Percentiles rank a stretch among this genome's conserved stretches.
Conservation (phyloP, 2,797 vertebrate genomes). For the Aselliscus stoliczkanus region DNA sequence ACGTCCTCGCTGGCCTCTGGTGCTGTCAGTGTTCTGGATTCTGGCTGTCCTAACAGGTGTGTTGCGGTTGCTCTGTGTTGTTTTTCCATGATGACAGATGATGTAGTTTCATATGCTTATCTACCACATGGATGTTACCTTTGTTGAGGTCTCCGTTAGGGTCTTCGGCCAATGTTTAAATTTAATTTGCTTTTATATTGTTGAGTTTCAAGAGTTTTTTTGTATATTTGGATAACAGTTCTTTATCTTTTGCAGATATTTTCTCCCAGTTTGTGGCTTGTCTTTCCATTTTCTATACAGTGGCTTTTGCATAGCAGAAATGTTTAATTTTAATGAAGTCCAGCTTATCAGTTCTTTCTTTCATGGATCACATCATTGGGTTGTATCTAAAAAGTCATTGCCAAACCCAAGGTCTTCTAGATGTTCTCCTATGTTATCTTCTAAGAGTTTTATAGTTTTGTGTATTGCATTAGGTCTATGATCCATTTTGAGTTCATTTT, state of each 20-base stretch:
- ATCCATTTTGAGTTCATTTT: background rate
- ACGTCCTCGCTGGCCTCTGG: background rate
- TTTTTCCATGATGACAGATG: background rate
- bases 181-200: background rate
- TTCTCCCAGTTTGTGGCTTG: background rate
- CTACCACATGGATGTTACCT: background rate
- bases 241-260: background rate
- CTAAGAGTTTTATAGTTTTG: background rate
- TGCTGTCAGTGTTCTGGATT: background rate
- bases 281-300: no score
- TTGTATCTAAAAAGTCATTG: background rate
- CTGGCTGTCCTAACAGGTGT: no score
- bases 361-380: background rate
- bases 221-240: background rate
- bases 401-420: background rate
- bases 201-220: background rate
- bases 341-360: no score
- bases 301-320: no score
- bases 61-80: no score
- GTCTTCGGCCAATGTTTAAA: background rate
- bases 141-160: background rate
- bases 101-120: background rate
- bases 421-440: background rate
- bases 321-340: no score
- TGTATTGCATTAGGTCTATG: background rate